Evolutionary conservation across 2,113 vertebrate species (phyloP), one percentile per base, ranked within the genome.

Genomic region (Cololabis saira): DNA sequence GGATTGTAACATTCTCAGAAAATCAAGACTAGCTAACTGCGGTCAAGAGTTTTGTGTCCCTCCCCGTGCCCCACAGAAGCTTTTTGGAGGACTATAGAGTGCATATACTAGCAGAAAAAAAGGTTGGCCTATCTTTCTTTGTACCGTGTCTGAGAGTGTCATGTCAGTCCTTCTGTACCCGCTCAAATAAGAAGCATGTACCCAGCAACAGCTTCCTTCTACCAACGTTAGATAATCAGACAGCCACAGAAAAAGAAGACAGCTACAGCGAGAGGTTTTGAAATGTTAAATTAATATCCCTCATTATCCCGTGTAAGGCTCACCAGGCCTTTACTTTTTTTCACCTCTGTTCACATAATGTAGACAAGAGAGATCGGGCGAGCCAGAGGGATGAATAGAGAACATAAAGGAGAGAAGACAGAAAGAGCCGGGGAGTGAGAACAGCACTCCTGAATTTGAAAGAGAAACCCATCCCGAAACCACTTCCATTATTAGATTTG

Each of bases 241-340:
- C 59, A 56, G 68, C 51, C 48, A 53, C 63, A 67, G 65, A 76
- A 71, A 53, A 44, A 21, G 41, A 49, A 50, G 67, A 67, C 52
- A 19, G 59, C 4, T 13, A 73, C 50, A 45, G 45, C 18, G 19
- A 73, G 66, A 70, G 61, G 57, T 71, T 86, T 87, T 80, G 76
- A 87, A 88, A 89, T 87, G 81, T 88, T 70, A 84, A 83, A 87
- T 86, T 40, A 84, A 79, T 80, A 81, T 78, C 68, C 67, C 76
- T 82, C 55, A 45, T 88, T 88, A 87, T 89, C 82, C 81, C 17
- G 65, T 61, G 64, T 76, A 79, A 82, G 30, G 16, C 69, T 82
- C 75, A 59, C 76, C 74, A 69, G 80, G 73, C 64, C 30, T 74
- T 67, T 67, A 65, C 67, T 65, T 67, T 70, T 72, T 66, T 6